A percentile compares a stretch with the other conserved stretches of the same genome.
These are phyloP conservation scores for Hucho hucho DNA, from an alignment of 2,113 vertebrate genomes.

Conservation along the genomic window DNA sequence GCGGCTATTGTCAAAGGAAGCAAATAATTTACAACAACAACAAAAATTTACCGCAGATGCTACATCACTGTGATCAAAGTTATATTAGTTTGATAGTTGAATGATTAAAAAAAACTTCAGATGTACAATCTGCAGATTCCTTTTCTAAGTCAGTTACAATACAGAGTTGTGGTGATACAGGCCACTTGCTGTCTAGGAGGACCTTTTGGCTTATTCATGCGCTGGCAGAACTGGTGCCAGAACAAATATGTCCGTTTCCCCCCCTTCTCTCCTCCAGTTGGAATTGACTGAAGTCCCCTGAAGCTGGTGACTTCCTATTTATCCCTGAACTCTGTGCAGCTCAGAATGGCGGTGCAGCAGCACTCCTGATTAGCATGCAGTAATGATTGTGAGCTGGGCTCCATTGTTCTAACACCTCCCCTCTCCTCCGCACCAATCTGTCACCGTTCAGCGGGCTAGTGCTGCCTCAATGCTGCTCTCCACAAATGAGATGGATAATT, in stretches of 20 bases:
- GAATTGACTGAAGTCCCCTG: slow-evolving; percentile 60
- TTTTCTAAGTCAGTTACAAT: background rate
- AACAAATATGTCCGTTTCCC: slow-evolving; percentile 44
- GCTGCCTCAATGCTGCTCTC: slow-evolving; percentile 98
- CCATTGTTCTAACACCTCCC: slow-evolving; percentile 99
- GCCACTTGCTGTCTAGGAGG: slow-evolving; percentile 38
- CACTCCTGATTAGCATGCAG: slow-evolving; percentile 99
- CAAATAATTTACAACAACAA: too few species aligned
- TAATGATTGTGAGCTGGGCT: slow-evolving; percentile 94
- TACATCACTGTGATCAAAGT: background rate
- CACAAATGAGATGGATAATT: slow-evolving; percentile 99
- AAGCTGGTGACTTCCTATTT: slow-evolving; percentile 58
- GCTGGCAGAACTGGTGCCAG: slow-evolving; percentile 47
- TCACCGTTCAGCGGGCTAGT: slow-evolving; percentile 98
- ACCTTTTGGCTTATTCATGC: slow-evolving; percentile 50
- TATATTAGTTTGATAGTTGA: background rate
- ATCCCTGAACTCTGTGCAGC: slow-evolving; percentile 61
- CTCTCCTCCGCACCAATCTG: slow-evolving; percentile 99
- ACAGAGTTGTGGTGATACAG: slow-evolving; percentile 24
- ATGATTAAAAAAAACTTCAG: background rate
- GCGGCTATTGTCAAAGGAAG: too few species aligned
- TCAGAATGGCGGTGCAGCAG: slow-evolving; percentile 65
- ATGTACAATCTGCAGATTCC: background rate
- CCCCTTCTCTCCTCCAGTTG: slow-evolving; percentile 41
- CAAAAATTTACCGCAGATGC: too few species aligned